Conservation (phyloP, 2,113 vertebrate genomes). For the Tangachromis dhanisi region DNA sequence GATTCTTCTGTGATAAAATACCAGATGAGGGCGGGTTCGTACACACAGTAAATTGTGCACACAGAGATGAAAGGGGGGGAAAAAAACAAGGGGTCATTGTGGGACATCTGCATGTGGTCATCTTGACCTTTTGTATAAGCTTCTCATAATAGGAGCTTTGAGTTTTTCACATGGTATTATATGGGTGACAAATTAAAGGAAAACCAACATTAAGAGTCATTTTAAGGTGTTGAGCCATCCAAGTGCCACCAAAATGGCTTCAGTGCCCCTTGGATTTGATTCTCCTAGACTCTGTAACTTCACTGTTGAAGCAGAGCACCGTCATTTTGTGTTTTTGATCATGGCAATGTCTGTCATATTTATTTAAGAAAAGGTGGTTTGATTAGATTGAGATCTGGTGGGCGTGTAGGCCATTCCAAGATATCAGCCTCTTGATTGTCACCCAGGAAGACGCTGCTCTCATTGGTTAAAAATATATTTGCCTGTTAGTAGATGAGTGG, state of each 20-base stretch:
- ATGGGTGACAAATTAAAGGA: not conserved
- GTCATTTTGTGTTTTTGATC: not conserved
- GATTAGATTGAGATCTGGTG: not conserved
- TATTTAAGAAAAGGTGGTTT: not conserved
- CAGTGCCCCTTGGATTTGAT: not conserved
- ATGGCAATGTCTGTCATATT: not conserved
- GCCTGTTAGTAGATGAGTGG: not conserved
- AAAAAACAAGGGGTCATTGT: conserved; percentile 15
- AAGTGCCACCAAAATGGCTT: not conserved
- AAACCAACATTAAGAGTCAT: not conserved
- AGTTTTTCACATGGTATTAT: not conserved
- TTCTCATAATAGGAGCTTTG: not conserved
- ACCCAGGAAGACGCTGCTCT: not conserved
- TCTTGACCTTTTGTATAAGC: not conserved
- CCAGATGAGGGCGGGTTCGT: not conserved
- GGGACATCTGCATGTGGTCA: not conserved
- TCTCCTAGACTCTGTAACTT: not conserved
- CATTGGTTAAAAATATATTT: not conserved
- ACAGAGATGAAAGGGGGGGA: not conserved
- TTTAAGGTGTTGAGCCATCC: not conserved
- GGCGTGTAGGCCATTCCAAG: not conserved
- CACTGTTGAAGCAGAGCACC: not conserved
- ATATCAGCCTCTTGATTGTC: not conserved
- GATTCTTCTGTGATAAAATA: not conserved
- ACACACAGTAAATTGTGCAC: not conserved